A percentile compares a stretch with the other conserved stretches of the same genome.
These are phyloP conservation scores for Muscina levida DNA, from an alignment of 2,888 invertebrate genomes.

Conservation along the genomic window DNA sequence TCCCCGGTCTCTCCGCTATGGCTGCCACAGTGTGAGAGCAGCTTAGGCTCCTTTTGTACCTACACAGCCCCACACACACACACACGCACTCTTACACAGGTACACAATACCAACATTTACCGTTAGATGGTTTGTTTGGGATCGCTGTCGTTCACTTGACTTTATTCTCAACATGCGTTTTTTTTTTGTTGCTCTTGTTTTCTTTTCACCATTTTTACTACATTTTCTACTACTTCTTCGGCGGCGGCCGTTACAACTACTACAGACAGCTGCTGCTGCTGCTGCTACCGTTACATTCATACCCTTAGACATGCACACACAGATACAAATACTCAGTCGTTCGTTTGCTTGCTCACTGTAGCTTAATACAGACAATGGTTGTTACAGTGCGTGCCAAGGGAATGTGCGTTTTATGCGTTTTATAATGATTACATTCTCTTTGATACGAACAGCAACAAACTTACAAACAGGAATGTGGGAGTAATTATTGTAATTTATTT, in stretches of 20 bases:
- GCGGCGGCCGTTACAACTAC: neutral
- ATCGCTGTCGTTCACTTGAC: constrained; percentile 52
- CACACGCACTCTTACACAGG: neutral
- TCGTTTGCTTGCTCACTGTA: no score
- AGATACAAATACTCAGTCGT: neutral
- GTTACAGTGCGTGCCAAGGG: constrained; percentile 27
- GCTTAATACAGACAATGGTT: neutral
- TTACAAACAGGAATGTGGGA: constrained; percentile 1
- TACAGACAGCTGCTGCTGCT: constrained; percentile 9
- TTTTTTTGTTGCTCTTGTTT: constrained; percentile 12
- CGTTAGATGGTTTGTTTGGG: constrained; percentile 55
- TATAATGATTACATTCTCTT: constrained; percentile 30
- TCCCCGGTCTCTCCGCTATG: no score
- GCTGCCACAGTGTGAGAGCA: constrained; percentile 25
- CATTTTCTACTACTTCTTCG: neutral
- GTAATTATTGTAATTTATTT: constrained; percentile 39
- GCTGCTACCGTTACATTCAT: constrained; percentile 1
- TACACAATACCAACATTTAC: constrained; percentile 28
- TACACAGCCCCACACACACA: neutral
- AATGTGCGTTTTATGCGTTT: constrained; percentile 31
- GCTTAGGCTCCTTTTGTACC: neutral
- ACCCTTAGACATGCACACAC: neutral
- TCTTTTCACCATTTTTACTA: constrained; percentile 4
- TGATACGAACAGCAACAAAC: constrained; percentile 11
- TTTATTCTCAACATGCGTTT: constrained; percentile 55